These are phyloP conservation scores for Lagothrix lagotricha DNA, from an alignment of 2,797 vertebrate genomes.

Conservation along the genomic window DNA sequence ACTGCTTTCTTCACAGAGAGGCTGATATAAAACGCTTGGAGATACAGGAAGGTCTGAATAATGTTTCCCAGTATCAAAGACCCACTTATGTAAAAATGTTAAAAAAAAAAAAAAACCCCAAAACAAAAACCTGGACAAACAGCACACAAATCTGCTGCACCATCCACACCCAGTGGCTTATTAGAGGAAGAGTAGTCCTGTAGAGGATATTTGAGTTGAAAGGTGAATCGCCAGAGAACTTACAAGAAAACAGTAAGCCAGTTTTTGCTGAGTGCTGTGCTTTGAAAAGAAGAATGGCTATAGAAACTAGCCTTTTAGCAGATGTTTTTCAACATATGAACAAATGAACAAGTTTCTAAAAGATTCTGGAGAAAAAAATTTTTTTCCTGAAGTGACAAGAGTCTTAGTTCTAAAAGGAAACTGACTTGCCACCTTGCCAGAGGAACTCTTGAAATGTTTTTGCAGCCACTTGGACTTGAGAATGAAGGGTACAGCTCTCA, in stretches of 20 bases:
- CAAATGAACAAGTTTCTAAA: not conserved
- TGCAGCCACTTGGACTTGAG: not conserved
- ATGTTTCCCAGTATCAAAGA: slow-evolving; percentile 12
- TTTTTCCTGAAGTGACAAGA: not conserved
- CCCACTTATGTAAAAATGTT: not conserved
- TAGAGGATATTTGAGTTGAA: not conserved
- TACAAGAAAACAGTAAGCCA: not conserved
- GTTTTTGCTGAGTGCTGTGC: not conserved
- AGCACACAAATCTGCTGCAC: not conserved
- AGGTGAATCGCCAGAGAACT: not conserved
- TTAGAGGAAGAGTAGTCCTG: not conserved
- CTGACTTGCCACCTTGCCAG: not conserved
- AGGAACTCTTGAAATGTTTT: slow-evolving; percentile 1
- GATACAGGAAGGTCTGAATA: not conserved
- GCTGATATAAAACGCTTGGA: not conserved
- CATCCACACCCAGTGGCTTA: not conserved
- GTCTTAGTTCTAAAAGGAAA: slow-evolving; percentile 12
- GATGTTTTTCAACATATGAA: not conserved
- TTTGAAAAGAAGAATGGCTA: not conserved
- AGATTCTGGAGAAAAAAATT: not conserved
- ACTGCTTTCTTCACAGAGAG: not conserved
- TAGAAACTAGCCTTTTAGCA: not conserved
- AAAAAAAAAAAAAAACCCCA: not conserved
- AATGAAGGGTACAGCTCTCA: not conserved
- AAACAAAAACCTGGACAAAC: not conserved